Evolutionary conservation across 2,888 invertebrate genomes (phyloP).

Genomic region (Hirtodrosophila cameraria): DNA sequence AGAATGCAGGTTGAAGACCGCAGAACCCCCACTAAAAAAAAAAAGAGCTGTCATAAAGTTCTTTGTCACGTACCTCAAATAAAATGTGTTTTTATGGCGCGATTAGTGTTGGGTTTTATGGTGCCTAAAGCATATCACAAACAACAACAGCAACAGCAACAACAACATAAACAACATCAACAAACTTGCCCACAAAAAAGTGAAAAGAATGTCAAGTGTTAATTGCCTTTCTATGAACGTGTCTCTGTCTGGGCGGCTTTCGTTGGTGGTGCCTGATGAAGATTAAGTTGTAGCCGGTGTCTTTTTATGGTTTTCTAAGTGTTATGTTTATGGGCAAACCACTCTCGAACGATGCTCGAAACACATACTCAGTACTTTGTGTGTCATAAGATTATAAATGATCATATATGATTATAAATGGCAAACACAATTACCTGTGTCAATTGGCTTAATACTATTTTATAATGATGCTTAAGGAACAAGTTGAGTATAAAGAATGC

Average conservation of each 20-base stretch:
- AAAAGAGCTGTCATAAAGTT: slow-evolving; percentile 57
- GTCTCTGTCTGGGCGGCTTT: slow-evolving; percentile 30
- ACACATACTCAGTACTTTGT: slow-evolving; percentile 32
- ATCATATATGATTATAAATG: slow-evolving; percentile 56
- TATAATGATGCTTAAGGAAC: not conserved
- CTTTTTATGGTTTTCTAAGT: slow-evolving; percentile 54
- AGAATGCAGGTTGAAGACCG: slow-evolving; percentile 37
- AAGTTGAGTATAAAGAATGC: too few relatives aligned
- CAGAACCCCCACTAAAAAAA: slow-evolving; percentile 12
- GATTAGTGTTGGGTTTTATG: slow-evolving; percentile 69
- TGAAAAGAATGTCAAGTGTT: slow-evolving; percentile 79
- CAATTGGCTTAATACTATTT: slow-evolving; percentile 13
- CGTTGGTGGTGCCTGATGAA: slow-evolving; percentile 56
- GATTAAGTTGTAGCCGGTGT: slow-evolving; percentile 67
- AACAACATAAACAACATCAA: slow-evolving; percentile 30
- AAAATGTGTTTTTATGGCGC: slow-evolving; percentile 76
- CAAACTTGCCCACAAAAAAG: slow-evolving; percentile 43
- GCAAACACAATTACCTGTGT: slow-evolving; percentile 31
- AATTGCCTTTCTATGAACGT: slow-evolving; percentile 67
- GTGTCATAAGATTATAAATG: slow-evolving; percentile 55
- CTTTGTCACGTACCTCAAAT: slow-evolving; percentile 70
- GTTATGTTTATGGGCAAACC: slow-evolving; percentile 54
- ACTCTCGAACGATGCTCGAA: not conserved
- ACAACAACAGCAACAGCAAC: slow-evolving; percentile 21
- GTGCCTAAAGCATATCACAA: slow-evolving; percentile 66